phyloP scores from a whole-genome alignment of 1,140 invertebrate species.

The Belonocnema kinseyi region DNA sequence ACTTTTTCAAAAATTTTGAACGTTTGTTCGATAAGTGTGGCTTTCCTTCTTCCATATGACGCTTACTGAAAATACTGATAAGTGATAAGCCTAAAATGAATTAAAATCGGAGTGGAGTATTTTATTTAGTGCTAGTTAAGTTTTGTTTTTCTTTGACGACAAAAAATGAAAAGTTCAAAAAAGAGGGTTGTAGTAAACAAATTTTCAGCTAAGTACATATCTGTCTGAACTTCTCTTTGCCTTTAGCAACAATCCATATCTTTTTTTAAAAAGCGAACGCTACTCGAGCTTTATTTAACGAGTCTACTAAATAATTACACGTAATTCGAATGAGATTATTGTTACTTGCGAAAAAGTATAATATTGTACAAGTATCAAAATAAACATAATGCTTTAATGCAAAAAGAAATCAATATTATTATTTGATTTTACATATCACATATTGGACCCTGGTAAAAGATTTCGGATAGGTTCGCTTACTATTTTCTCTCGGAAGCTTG shows the following conservation, averaged over 20 bases:
- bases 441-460: not conserved
- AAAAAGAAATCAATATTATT: not conserved
- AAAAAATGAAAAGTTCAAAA: not conserved
- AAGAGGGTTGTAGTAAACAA: not conserved
- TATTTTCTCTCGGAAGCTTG: no score
- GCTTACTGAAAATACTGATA: not conserved
- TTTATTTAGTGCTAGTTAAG: not conserved
- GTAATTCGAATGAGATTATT: slow-evolving; percentile 9
- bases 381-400: slow-evolving; percentile 13
- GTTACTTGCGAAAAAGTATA: slow-evolving; percentile 3
- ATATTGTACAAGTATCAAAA: slow-evolving; percentile 18
- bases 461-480: no score
- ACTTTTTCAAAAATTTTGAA: not conserved
- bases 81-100: not conserved
- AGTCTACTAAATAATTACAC: not conserved
- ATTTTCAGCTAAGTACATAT: slow-evolving; percentile 28
- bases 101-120: not conserved
- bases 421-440: not conserved
- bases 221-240: slow-evolving; percentile 22
- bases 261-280: slow-evolving; percentile 6
- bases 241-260: slow-evolving; percentile 27
- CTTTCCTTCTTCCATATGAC: not conserved
- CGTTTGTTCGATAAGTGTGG: slow-evolving; percentile 1
- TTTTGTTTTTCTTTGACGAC: not conserved
- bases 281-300: slow-evolving; percentile 7